phyloP scores from a whole-genome alignment of 2,113 vertebrate genomes.

The Azemiops feae region DNA sequence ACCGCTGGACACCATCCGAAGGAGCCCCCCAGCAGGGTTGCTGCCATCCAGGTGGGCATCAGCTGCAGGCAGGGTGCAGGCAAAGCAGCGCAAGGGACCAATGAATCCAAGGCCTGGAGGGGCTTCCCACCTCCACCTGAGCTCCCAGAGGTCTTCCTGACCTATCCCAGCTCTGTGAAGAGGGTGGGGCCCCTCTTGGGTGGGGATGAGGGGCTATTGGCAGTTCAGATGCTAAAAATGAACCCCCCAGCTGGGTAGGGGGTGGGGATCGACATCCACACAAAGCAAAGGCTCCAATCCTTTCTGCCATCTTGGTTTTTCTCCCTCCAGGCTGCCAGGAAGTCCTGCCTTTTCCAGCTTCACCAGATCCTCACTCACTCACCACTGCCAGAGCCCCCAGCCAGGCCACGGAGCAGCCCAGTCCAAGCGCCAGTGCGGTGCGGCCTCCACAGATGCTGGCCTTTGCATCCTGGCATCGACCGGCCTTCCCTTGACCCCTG shows the following conservation, averaged over 20 bases:
- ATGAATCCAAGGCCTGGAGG: neutral
- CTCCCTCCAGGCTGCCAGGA: constrained; percentile 69
- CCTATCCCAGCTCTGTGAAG: neutral
- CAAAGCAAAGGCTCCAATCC: no score
- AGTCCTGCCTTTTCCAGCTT: constrained; percentile 72
- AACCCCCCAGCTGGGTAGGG: neutral
- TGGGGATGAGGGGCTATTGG: neutral
- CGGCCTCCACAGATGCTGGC: constrained; percentile 85
- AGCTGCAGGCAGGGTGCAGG: rapidly evolving
- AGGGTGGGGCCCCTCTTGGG: neutral
- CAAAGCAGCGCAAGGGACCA: neutral
- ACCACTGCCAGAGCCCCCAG: constrained; percentile 69
- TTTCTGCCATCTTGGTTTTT: neutral
- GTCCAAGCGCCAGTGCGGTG: constrained; percentile 48
- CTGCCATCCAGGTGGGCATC: neutral
- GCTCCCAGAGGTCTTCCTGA: neutral
- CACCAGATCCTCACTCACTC: constrained; percentile 73
- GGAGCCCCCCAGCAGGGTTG: constrained; percentile 78
- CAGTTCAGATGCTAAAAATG: neutral
- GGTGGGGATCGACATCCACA: neutral
- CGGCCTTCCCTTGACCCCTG: constrained; percentile 81
- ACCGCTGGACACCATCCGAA: constrained; percentile 85
- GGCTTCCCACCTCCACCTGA: neutral
- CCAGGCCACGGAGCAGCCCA: constrained; percentile 52
- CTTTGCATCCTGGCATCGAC: constrained; percentile 84